Evolutionary conservation across 1,140 invertebrate species (phyloP), one percentile per base, ranked within the genome.

Genomic region (Hyles euphorbiae): DNA sequence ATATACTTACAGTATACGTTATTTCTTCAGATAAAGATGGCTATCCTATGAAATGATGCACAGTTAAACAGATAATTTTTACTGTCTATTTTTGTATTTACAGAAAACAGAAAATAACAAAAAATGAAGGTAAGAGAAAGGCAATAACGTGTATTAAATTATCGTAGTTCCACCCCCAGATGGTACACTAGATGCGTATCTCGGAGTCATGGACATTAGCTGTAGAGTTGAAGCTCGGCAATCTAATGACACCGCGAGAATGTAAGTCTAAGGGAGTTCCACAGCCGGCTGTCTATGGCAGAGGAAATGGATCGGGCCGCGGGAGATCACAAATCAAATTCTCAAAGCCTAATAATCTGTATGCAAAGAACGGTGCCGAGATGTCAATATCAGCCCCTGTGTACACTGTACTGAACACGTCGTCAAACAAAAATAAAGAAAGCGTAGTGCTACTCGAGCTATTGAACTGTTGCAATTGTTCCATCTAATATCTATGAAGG

Each of bases 1-100:
- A 89, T 87, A 90, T 92, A 92, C 91, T 92, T 92, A 92, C 91
- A 90, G 90, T 86, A 87, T 81, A 83, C 74, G 76, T 88, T 82
- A 90, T 88, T 89, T 91, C 89, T 91, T 91, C 87, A 89, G 87
- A 89, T 88, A 89, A 87, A 90, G 86, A 88, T 88, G 90, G 90
- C 90, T 91, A 91, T 91, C 91, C 91, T 92, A 92, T 91, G 89
- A 91, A 91, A 91, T 91, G 91, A 90, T 90, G 90, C 90, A 91
- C 90, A 91, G 89, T 91, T 91, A 91, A 90, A 92, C 91, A 92
- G 90, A 92, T 89, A 90, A 92, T 90, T 91, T 91, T 90, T 90
- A 91, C 87, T 89, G 76, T 78, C 83, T 82, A 86, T 83, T 56
- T 72, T 86, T 86, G 83, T 87, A 87, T 89, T 87, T 86, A 87